Evolutionary conservation across 2,113 vertebrate species (phyloP).

Genomic region (Embiotoca jacksoni): DNA sequence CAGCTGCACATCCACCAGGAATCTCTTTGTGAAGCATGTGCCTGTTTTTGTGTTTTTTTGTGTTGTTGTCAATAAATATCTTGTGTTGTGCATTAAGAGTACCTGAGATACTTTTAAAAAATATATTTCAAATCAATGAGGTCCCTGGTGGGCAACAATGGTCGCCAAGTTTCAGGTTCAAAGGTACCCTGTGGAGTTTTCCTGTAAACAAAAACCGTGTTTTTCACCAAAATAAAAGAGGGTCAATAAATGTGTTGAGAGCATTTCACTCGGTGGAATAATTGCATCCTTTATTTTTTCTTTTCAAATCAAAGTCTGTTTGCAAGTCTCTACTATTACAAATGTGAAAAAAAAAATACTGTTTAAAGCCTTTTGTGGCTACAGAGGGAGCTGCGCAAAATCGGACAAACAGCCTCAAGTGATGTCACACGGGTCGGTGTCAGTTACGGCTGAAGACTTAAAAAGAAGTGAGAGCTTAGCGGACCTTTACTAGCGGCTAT

Average conservation of each 20-base stretch:
- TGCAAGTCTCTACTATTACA: too few relatives aligned
- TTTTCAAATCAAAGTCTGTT: too few relatives aligned
- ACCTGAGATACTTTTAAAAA: constrained; percentile 8
- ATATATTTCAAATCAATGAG: not conserved
- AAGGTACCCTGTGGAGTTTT: not conserved
- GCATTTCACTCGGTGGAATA: too few relatives aligned
- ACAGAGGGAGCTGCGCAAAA: too few relatives aligned
- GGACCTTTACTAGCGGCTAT: not conserved
- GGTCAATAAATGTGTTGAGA: too few relatives aligned
- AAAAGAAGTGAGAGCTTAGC: too few relatives aligned
- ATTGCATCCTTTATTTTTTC: too few relatives aligned
- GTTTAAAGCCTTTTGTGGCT: too few relatives aligned
- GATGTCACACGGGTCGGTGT: too few relatives aligned
- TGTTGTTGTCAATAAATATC: not conserved
- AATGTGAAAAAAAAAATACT: too few relatives aligned
- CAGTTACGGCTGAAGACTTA: too few relatives aligned
- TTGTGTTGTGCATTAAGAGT: not conserved
- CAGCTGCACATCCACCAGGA: not conserved
- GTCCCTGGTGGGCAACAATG: not conserved
- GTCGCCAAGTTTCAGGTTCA: not conserved
- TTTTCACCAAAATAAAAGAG: not conserved
- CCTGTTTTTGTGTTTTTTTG: not conserved
- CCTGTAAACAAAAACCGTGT: not conserved
- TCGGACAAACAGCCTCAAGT: too few relatives aligned
- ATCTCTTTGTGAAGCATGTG: not conserved